A percentile compares a stretch with the other conserved stretches of the same genome.
Evolutionary conservation across 2,113 vertebrate species (phyloP).

Genomic region (Pelobates fuscus): DNA sequence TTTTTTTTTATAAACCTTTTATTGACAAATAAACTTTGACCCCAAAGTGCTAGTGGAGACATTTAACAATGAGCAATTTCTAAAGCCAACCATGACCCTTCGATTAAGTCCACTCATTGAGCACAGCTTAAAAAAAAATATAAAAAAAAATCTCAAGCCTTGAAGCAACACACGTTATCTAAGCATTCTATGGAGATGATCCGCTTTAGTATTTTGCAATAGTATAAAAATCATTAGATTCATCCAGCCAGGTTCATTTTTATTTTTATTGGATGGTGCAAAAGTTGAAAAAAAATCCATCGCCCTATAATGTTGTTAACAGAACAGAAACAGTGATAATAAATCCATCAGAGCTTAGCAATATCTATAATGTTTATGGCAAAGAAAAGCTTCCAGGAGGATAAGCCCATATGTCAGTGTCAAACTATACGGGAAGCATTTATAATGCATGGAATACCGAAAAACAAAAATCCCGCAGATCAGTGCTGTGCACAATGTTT

Average conservation of each 20-base stretch:
- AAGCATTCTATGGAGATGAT: background rate
- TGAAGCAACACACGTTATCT: conserved; percentile 27
- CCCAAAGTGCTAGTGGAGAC: background rate
- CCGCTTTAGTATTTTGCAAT: conserved; percentile 3
- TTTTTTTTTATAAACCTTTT: background rate
- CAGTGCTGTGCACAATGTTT: conserved; percentile 20
- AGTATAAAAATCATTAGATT: conserved; percentile 30
- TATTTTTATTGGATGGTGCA: conserved; percentile 23
- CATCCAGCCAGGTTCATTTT: conserved; percentile 15
- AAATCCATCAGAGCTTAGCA: conserved; percentile 36
- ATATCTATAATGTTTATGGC: conserved; percentile 44
- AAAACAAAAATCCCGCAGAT: conserved; percentile 10
- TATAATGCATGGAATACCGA: conserved; percentile 24
- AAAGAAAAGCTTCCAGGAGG: conserved; percentile 35
- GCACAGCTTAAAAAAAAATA: conserved; percentile 15
- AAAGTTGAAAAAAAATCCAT: conserved; percentile 21
- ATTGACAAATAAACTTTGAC: background rate
- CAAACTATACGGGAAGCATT: conserved; percentile 22
- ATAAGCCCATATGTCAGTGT: conserved; percentile 44
- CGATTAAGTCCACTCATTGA: conserved; percentile 13
- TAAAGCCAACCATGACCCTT: background rate
- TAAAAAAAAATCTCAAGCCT: conserved; percentile 8
- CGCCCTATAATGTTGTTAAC: conserved; percentile 39
- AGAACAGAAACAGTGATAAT: conserved; percentile 2
- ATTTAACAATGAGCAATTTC: background rate